These are phyloP conservation scores for human (Homo sapiens) DNA, from an alignment of 2,113 vertebrate genomes.

Conservation along the genomic window DNA sequence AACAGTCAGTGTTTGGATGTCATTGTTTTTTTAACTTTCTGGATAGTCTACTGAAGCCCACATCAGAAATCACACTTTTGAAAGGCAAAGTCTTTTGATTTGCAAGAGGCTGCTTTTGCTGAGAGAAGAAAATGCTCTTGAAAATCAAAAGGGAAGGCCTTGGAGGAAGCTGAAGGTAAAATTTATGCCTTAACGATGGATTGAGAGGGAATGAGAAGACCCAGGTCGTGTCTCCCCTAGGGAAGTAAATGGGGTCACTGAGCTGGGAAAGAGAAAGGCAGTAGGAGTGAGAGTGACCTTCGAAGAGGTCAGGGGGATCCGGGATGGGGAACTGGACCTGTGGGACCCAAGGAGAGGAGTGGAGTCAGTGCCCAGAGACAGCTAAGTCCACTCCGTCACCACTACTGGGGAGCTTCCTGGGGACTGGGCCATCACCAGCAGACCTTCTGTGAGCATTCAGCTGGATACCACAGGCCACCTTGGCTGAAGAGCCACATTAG, in stretches of 20 bases:
- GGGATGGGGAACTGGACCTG: not conserved
- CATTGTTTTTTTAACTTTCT: slow-evolving; percentile 72
- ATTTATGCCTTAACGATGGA: not conserved
- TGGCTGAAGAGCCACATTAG: not conserved
- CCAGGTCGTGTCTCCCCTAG: not conserved
- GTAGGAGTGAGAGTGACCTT: not conserved
- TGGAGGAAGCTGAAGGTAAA: slow-evolving; percentile 34
- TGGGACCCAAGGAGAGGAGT: not conserved
- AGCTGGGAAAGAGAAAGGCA: not conserved
- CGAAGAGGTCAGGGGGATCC: not conserved
- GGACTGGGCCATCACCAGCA: not conserved
- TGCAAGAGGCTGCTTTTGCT: slow-evolving; percentile 57
- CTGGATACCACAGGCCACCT: not conserved
- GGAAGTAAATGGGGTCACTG: not conserved
- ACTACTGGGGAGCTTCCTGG: not conserved
- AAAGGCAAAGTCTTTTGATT: slow-evolving; percentile 72
- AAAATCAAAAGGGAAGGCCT: slow-evolving; percentile 64
- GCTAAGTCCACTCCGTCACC: not conserved
- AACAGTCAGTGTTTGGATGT: slow-evolving; percentile 39
- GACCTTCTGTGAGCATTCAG: not conserved
- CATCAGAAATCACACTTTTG: slow-evolving; percentile 62
- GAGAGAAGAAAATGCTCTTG: slow-evolving; percentile 64
- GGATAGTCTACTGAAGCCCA: slow-evolving; percentile 53
- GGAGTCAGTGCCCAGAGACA: not conserved
- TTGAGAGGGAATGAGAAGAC: not conserved